Conservation (phyloP, 1,140 invertebrate genomes). For the Calliopsis andreniformis region DNA sequence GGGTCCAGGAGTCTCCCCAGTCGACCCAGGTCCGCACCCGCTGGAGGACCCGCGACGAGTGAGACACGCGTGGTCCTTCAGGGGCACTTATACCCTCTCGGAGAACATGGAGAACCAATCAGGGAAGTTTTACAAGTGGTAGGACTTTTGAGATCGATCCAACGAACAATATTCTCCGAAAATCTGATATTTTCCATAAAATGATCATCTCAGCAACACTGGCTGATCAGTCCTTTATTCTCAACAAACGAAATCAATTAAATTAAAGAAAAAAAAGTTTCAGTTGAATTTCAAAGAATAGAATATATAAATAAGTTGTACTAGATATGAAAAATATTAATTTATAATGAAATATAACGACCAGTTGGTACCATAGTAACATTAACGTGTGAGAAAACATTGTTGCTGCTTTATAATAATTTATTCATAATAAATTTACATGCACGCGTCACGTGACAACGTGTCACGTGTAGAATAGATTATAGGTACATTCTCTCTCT, state of each 20-base stretch:
- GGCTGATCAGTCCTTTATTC: too few relatives aligned
- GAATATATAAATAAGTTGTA: background rate
- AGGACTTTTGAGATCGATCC: too few relatives aligned
- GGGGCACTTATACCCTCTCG: too few relatives aligned
- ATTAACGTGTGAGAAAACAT: background rate
- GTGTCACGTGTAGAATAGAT: constrained; percentile 58
- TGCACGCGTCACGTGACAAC: constrained; percentile 58
- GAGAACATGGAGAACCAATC: too few relatives aligned
- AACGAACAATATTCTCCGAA: too few relatives aligned
- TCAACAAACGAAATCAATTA: background rate
- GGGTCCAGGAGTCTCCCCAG: too few relatives aligned
- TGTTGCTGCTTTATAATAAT: constrained; percentile 75
- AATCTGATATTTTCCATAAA: too few relatives aligned
- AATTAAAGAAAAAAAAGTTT: background rate
- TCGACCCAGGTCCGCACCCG: too few relatives aligned
- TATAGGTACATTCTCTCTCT: constrained; percentile 73
- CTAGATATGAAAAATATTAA: background rate
- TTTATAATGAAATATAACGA: background rate
- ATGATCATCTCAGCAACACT: too few relatives aligned
- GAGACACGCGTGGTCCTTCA: too few relatives aligned
- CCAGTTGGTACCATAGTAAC: background rate
- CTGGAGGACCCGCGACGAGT: too few relatives aligned
- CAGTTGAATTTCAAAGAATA: background rate
- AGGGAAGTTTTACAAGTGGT: too few relatives aligned
- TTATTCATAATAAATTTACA: constrained; percentile 81